Evolutionary conservation across 2,888 invertebrate genomes (phyloP).

Genomic region (Ypsolopha scabrella): DNA sequence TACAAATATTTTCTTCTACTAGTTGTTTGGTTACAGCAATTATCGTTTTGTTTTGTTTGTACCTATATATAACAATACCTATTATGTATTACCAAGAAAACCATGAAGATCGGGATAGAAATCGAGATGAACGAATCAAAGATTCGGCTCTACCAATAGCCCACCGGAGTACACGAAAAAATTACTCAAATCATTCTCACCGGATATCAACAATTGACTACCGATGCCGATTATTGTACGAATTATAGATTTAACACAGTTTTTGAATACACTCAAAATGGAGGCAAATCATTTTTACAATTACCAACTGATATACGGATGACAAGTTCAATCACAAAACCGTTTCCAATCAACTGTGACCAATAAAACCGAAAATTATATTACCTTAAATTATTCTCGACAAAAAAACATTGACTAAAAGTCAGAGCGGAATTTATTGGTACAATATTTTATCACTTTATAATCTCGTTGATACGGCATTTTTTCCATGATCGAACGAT

Average conservation of each 20-base stretch:
- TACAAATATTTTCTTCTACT: too few species aligned
- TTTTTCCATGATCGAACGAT: background rate
- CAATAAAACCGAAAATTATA: conserved; percentile 17
- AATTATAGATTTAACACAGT: conserved; percentile 1
- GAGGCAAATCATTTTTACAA: background rate
- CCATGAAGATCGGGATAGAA: too few species aligned
- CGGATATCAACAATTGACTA: conserved; percentile 1
- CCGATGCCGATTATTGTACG: background rate
- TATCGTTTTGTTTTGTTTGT: too few species aligned
- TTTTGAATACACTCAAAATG: background rate
- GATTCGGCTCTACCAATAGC: background rate
- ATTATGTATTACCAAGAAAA: too few species aligned
- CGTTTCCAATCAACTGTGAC: conserved; percentile 27
- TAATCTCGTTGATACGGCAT: background rate
- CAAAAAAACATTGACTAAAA: background rate
- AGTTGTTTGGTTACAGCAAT: too few species aligned
- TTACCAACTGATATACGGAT: conserved; percentile 8
- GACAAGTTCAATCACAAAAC: conserved; percentile 25
- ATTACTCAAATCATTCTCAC: background rate
- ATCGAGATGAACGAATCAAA: background rate
- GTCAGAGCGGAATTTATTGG: background rate
- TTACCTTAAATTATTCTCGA: background rate
- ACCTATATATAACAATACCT: too few species aligned
- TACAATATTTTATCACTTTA: background rate
- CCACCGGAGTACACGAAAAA: too few species aligned